Evolutionary conservation across 2,113 vertebrate genomes (phyloP).

Genomic region (Dolichotis patagonum): DNA sequence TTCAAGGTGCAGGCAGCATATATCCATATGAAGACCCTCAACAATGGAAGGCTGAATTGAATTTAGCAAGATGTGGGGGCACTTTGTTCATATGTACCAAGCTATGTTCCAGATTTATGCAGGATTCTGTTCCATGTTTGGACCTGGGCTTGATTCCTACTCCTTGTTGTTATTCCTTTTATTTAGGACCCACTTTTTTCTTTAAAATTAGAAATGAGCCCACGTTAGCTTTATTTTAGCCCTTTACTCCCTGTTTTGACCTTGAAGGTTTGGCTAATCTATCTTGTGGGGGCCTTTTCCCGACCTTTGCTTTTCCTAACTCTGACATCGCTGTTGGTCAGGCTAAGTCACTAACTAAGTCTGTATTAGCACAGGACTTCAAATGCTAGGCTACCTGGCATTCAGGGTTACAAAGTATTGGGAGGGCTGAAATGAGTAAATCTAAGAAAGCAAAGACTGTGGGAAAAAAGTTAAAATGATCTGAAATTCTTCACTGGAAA

Average conservation of each 20-base stretch:
- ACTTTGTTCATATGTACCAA: not conserved
- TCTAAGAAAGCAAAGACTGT: not conserved
- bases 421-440: conserved; percentile 31
- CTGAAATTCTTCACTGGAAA: conserved; percentile 26
- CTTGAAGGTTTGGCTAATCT: not conserved
- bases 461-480: conserved; percentile 19
- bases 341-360: not conserved
- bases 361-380: not conserved
- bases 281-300: not conserved
- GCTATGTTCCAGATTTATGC: not conserved
- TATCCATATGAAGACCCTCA: not conserved
- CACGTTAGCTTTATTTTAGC: not conserved
- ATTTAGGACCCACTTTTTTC: not conserved
- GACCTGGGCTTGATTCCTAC: not conserved
- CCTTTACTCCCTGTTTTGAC: not conserved
- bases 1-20: not conserved
- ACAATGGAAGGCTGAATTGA: not conserved
- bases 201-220: conserved; percentile 5
- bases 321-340: not conserved
- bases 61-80: not conserved
- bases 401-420: conserved; percentile 43
- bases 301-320: not conserved
- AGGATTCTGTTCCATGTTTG: not conserved
- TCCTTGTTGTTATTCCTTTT: not conserved
- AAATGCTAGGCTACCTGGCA: conserved; percentile 20